Percentiles rank a stretch among this genome's conserved stretches.
Conservation (phyloP, 2,888 invertebrate species). For the Tenthredo amoena region DNA sequence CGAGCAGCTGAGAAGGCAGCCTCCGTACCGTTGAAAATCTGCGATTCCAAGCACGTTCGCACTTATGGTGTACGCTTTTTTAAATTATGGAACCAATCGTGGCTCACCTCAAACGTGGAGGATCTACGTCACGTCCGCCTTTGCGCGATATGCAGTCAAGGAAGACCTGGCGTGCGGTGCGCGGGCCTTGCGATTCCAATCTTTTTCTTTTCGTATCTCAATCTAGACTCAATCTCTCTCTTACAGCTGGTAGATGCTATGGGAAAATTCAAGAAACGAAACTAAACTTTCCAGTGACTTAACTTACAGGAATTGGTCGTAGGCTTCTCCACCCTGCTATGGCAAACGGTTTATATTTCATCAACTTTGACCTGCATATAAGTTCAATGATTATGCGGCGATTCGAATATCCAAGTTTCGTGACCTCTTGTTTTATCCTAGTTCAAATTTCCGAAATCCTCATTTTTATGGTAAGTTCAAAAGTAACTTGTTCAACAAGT, state of each 20-base stretch:
- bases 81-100: conserved; percentile 51
- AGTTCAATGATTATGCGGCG: not conserved
- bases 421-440: not conserved
- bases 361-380: not conserved
- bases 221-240: conserved; percentile 31
- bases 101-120: conserved; percentile 41
- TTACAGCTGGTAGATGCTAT: conserved; percentile 23
- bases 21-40: not conserved
- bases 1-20: not conserved
- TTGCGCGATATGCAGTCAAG: not conserved
- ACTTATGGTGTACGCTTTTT: conserved; percentile 36
- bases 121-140: conserved; percentile 47
- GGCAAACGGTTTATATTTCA: not conserved
- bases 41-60: conserved; percentile 45
- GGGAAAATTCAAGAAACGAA: conserved; percentile 7
- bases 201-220: conserved; percentile 37
- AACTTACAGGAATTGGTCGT: not conserved
- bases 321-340: not conserved
- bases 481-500: not conserved
- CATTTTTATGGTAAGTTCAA: not conserved
- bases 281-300: conserved; percentile 16
- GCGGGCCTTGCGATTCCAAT: conserved; percentile 28
- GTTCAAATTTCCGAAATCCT: not conserved
- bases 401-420: not conserved
- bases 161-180: not conserved